Evolutionary conservation across 2,797 vertebrate genomes (phyloP), one percentile per base, ranked within the genome.

Genomic region (Phoxinus dragarum): DNA sequence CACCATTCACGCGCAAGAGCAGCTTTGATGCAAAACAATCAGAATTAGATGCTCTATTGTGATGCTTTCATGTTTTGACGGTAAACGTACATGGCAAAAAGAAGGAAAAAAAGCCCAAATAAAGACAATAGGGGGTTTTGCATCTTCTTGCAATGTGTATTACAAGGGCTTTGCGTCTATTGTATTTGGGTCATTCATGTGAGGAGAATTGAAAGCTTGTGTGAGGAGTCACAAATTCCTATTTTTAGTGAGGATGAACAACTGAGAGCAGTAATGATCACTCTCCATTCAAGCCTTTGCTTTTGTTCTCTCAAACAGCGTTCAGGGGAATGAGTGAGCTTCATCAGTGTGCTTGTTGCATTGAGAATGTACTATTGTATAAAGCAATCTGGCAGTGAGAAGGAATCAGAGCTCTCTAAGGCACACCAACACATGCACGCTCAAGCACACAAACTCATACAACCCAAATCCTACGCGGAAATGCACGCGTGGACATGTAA

Each of bases 21-120:
- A 91, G 91, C 90, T 90, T 92, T 92, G 90, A 93, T 93, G 90
- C 88, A 90, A 85, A 89, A 94, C 94, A 95, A 94, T 92, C 90
- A 91, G 93, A 93, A 93, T 94, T 91, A 93, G 92, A 94, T 89
- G 88, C 90, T 88, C 87, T 87, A 91, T 95, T 96, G 94, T 95
- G 87, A 92, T 86, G 84, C 90, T 91, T 93, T 90, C 92, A 86
- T 92, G 87, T 94, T 95, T 92, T 91, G 87, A 93, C 92, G 85
- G 89, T 93, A 90, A 93, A 94, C 90, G 90, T 90, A 94, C 86
- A 90, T 87, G 38, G 77, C 84, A 42, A 64, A 40, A 82, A 82
- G 92, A 90, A 89, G 14, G 73, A 91, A 92, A 91, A 88, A 82
- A 91, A 89, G 92, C 94, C 92, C 91, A 89, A 91, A 80, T 52